Evolutionary conservation across 2,797 vertebrate species (phyloP).

Genomic region (Limosa lapponica): DNA sequence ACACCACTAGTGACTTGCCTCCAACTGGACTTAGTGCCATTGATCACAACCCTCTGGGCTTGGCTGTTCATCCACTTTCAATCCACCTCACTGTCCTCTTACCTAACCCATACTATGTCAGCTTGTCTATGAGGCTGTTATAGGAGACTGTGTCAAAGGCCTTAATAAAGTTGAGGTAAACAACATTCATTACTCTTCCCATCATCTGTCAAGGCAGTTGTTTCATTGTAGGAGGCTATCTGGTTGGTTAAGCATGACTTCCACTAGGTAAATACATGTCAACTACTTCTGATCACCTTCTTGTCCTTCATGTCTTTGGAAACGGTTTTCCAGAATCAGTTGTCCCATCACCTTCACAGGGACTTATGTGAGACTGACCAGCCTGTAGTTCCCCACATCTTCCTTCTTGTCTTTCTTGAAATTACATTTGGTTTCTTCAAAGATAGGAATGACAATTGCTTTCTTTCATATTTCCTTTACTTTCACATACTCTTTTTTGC

Average conservation of each 20-base stretch:
- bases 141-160: neutral
- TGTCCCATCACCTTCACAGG: neutral
- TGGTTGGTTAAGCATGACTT: neutral
- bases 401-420: neutral
- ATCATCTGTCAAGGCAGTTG: neutral
- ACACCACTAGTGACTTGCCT: neutral
- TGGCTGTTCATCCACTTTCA: neutral
- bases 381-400: neutral
- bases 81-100: fast-evolving
- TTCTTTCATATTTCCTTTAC: neutral
- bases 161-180: neutral
- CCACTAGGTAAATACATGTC: neutral
- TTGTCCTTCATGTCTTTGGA: neutral
- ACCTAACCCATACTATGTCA: neutral
- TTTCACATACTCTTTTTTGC: neutral
- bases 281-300: neutral
- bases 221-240: neutral
- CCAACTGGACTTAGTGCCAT: neutral
- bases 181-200: neutral
- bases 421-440: neutral
- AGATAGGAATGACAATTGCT: neutral
- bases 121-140: neutral
- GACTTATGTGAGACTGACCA: neutral
- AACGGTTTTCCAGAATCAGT: neutral
- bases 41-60: neutral